phyloP scores from a whole-genome alignment of 2,888 invertebrate species.

The Deilephila elpenor region DNA sequence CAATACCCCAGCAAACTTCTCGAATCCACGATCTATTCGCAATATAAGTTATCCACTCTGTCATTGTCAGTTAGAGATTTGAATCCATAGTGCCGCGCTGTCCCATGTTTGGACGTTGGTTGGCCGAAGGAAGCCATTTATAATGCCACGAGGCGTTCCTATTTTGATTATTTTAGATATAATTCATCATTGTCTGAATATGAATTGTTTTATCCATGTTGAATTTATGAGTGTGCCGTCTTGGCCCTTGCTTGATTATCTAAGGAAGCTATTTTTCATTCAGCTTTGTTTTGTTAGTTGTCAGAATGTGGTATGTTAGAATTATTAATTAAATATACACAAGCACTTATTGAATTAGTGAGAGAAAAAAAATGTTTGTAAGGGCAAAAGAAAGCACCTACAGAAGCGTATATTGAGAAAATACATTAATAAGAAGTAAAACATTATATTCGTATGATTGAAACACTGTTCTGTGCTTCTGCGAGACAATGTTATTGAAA shows the following conservation, averaged over 20 bases:
- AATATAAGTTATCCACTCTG: constrained; percentile 15
- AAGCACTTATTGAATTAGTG: no score
- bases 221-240: neutral
- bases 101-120: constrained; percentile 2
- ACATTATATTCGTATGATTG: no score
- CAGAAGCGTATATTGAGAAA: no score
- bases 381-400: no score
- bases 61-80: constrained; percentile 19
- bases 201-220: constrained; percentile 15
- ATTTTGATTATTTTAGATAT: constrained; percentile 6
- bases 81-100: constrained; percentile 7
- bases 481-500: no score
- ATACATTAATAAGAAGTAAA: no score
- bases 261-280: neutral
- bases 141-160: constrained; percentile 10
- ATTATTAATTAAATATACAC: no score
- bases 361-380: no score
- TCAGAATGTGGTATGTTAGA: neutral
- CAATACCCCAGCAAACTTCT: neutral
- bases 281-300: neutral
- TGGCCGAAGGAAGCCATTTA: constrained; percentile 19
- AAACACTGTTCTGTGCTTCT: no score
- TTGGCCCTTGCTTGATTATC: neutral
- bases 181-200: constrained; percentile 22
- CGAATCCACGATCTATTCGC: neutral